phyloP scores from a whole-genome alignment of 2,797 vertebrate genomes.

The Orientallactaga sibirica region DNA sequence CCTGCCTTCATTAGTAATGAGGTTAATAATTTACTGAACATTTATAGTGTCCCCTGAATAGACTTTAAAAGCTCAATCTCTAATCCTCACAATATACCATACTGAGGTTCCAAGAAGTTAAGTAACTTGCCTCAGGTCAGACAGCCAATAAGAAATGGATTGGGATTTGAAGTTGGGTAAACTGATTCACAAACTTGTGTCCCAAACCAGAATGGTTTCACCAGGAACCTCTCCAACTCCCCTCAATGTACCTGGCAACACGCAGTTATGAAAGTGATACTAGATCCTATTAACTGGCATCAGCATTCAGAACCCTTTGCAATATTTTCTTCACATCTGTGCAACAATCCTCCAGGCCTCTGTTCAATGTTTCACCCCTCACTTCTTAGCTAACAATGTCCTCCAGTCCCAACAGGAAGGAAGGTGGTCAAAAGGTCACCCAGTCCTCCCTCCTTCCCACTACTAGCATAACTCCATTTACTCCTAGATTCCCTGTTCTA shows the following conservation, averaged over 20 bases:
- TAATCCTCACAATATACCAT: neutral
- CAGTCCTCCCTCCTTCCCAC: neutral
- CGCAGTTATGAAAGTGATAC: neutral
- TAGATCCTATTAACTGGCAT: neutral
- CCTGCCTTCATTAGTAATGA: constrained; percentile 44
- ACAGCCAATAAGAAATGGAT: neutral
- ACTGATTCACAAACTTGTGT: neutral
- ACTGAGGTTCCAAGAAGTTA: constrained; percentile 36
- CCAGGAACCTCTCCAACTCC: neutral
- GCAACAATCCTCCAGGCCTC: neutral
- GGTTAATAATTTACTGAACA: constrained; percentile 18
- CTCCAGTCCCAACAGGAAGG: neutral
- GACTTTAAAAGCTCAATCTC: constrained; percentile 20
- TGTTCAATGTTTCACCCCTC: neutral
- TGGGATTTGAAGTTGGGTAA: neutral
- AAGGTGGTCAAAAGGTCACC: neutral
- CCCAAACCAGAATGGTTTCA: constrained; percentile 17
- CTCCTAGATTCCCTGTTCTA: neutral
- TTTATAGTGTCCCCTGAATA: neutral
- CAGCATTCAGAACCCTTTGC: neutral
- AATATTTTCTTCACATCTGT: neutral
- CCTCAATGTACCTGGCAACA: neutral
- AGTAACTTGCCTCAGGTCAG: constrained; percentile 15
- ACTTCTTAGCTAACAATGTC: neutral
- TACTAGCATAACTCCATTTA: neutral